Conservation (phyloP, 2,888 invertebrate genomes). For the Alentia gelatinosa region DNA sequence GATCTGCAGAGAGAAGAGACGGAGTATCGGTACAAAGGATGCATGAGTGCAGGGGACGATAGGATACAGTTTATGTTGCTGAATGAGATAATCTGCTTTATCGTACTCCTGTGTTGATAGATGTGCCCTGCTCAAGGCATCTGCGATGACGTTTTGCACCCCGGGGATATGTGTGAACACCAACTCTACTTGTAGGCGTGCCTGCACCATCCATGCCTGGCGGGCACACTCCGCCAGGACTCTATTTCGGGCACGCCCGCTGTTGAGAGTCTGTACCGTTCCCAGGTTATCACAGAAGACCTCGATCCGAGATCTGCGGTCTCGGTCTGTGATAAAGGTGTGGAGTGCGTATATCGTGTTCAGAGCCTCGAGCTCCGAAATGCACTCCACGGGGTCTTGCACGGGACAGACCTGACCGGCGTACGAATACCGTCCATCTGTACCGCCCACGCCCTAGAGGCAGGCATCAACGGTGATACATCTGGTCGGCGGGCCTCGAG, state of each 20-base stretch:
- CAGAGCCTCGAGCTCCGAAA: not conserved
- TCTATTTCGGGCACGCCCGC: not conserved
- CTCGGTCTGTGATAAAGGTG: not conserved
- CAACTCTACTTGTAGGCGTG: not conserved
- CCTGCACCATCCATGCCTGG: not conserved
- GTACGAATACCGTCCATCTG: not conserved
- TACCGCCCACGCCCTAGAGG: not conserved
- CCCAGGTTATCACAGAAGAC: not conserved
- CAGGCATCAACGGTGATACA: not conserved
- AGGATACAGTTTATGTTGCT: not conserved
- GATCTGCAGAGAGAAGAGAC: not conserved
- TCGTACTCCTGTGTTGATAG: not conserved
- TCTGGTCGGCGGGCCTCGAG: not conserved
- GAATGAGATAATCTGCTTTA: not conserved
- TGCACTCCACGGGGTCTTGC: not conserved
- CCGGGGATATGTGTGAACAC: not conserved
- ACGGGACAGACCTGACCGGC: not conserved
- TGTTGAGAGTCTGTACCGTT: not conserved
- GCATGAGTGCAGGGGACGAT: not conserved
- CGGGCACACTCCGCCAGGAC: not conserved
- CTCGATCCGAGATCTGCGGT: not conserved
- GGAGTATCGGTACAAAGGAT: not conserved
- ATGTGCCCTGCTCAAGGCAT: not conserved
- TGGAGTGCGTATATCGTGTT: not conserved
- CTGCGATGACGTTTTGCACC: not conserved